Conservation (phyloP, 2,888 invertebrate genomes). For the Flexamia atlantica region DNA sequence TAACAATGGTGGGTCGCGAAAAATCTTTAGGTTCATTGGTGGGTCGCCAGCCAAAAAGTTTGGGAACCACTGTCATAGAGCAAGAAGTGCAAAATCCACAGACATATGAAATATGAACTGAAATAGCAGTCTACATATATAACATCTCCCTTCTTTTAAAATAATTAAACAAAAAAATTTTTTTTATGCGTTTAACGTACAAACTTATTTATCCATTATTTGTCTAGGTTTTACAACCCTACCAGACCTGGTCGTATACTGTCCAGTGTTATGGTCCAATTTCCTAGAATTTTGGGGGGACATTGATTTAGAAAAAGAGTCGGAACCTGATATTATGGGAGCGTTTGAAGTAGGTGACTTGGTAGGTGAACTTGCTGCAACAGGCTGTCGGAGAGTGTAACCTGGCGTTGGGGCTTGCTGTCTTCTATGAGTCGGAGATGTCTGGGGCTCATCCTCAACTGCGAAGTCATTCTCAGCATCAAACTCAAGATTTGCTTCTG, state of each 20-base stretch:
- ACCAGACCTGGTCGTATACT: conserved; percentile 18
- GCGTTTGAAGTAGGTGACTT: not conserved
- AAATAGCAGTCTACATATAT: too few relatives aligned
- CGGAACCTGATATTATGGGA: not conserved
- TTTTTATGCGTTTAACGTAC: too few relatives aligned
- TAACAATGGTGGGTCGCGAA: too few relatives aligned
- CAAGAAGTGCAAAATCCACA: too few relatives aligned
- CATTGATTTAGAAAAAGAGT: not conserved
- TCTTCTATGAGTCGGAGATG: not conserved
- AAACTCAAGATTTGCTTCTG: not conserved
- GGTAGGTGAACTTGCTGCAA: not conserved
- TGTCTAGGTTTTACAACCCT: not conserved
- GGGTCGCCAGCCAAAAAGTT: too few relatives aligned
- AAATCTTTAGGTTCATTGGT: too few relatives aligned
- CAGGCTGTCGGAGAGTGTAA: not conserved
- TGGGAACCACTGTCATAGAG: too few relatives aligned
- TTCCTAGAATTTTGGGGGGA: not conserved
- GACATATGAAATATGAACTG: too few relatives aligned
- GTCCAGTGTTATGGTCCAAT: not conserved
- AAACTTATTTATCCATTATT: not conserved
- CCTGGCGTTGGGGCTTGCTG: not conserved
- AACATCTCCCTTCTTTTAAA: too few relatives aligned
- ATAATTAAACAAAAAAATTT: too few relatives aligned
- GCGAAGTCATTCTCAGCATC: not conserved
- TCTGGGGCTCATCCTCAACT: not conserved